Evolutionary conservation across 2,797 vertebrate genomes (phyloP), one percentile per base, ranked within the genome.

Genomic region (Coregonus sp.): DNA sequence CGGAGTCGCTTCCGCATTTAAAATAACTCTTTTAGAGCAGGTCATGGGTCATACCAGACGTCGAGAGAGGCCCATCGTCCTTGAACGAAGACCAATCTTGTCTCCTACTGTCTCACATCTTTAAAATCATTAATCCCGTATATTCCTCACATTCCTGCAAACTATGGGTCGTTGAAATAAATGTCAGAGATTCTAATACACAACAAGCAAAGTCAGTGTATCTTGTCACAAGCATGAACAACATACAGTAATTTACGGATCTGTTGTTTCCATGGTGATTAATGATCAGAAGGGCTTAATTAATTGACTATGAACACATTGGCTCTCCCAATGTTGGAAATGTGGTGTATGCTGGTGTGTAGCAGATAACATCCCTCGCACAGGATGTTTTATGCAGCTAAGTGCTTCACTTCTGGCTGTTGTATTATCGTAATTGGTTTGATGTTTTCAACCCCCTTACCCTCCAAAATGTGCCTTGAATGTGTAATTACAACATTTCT

Each of bases 161-260:
- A 59, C 5, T 20, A n/a, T 20, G 5, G n/a, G 56, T 59, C 0
- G n/a, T 59, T 20, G 63, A 31, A 12, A 29, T 14, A 29, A n/a
- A 15, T 59, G 52, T 73, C 25, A 20, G 51, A 56, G 29, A 37
- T 59, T 73, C 33, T 37, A 73, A 56, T 66, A 33, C 65, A 20
- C 67, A 31, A 72, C 20, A 74, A 79, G 78, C 78, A 67, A 76
- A 74, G 79, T 54, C 80, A 76, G 29, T 15, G 52, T 77, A 75
- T 73, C 71, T 82, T 87, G 72, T 77, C 71, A 69, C 72, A 47
- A 15, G 12, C 56, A 37, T 51, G n/a, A 47, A 29, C 12, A 9
- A 47, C 40, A 47, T 11, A 47, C 40, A n/a, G 68, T 35, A 5
- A 37, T 25, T 18, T 61, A 33, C 4, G 31, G 29, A 9, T 33